Conservation (phyloP, 2,888 invertebrate genomes). For the Cheilosia variabilis region DNA sequence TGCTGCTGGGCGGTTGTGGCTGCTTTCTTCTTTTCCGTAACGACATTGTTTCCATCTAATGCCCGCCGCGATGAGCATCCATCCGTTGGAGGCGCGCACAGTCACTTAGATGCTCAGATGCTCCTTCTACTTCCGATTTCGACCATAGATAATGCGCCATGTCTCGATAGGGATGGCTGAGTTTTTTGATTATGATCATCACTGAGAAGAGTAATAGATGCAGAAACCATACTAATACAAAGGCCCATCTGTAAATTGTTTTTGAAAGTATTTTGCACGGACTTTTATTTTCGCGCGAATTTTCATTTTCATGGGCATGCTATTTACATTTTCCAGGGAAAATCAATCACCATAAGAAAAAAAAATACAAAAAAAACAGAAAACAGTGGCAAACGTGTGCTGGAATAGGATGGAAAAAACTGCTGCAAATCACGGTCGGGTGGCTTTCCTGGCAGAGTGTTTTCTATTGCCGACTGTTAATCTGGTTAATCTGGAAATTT, state of each 20-base stretch:
- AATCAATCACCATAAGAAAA: constrained; percentile 36
- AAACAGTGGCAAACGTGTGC: constrained; percentile 36
- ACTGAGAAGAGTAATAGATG: constrained; percentile 48
- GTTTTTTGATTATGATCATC: constrained; percentile 70
- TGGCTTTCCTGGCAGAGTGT: constrained; percentile 40
- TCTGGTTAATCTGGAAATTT: constrained; percentile 11
- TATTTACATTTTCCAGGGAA: constrained; percentile 42
- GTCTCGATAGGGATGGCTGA: constrained; percentile 69
- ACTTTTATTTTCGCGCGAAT: constrained; percentile 42
- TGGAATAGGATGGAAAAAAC: constrained; percentile 31
- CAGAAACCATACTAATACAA: constrained; percentile 17
- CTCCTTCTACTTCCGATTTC: constrained; percentile 9
- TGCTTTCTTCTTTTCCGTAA: constrained; percentile 12
- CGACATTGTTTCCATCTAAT: constrained; percentile 20
- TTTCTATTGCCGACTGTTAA: constrained; percentile 6
- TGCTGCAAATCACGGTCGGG: constrained; percentile 35
- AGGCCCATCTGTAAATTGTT: constrained; percentile 33
- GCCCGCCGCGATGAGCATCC: constrained; percentile 4
- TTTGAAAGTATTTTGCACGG: constrained; percentile 31
- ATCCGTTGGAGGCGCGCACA: constrained; percentile 46
- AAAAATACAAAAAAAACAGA: constrained; percentile 2
- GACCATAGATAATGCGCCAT: constrained; percentile 15
- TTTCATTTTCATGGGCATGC: constrained; percentile 46
- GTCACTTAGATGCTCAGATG: constrained; percentile 34
- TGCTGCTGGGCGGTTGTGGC: constrained; percentile 11